Evolutionary conservation across 2,888 invertebrate genomes (phyloP).

Genomic region (Asteroscopus sphinx): DNA sequence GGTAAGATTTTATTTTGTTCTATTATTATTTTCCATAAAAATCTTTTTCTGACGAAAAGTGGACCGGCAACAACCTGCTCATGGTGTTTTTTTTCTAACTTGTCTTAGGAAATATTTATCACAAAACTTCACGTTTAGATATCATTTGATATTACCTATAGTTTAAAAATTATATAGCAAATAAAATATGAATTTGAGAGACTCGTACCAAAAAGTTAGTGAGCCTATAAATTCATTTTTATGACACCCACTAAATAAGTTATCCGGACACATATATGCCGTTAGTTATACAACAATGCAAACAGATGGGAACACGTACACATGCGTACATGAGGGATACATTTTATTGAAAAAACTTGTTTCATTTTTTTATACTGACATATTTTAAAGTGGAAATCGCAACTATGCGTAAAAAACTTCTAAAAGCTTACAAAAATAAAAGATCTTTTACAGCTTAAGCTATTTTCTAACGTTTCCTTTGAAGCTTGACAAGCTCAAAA

Average conservation of each 20-base stretch:
- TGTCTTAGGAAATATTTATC: not conserved
- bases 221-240: constrained; percentile 60
- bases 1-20: no score
- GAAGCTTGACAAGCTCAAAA: constrained; percentile 9
- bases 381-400: constrained; percentile 3
- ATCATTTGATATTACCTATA: constrained; percentile 36
- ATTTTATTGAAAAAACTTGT: constrained; percentile 20
- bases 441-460: not conserved
- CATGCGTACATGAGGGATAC: constrained; percentile 7
- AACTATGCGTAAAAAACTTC: not conserved
- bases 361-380: constrained; percentile 8
- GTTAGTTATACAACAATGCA: constrained; percentile 54
- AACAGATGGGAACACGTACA: constrained; percentile 43
- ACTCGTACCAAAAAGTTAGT: constrained; percentile 51
- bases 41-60: no score
- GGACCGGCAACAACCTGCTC: no score
- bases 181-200: constrained; percentile 48
- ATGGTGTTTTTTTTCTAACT: no score
- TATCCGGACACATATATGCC: constrained; percentile 45
- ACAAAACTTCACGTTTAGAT: constrained; percentile 13
- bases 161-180: constrained; percentile 36
- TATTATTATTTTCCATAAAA: not conserved
- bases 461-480: not conserved
- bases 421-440: not conserved
- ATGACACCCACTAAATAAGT: constrained; percentile 58